Evolutionary conservation across 2,797 vertebrate species (phyloP), one percentile per base, ranked within the genome.

Genomic region (Paramormyrops hopkinsi): DNA sequence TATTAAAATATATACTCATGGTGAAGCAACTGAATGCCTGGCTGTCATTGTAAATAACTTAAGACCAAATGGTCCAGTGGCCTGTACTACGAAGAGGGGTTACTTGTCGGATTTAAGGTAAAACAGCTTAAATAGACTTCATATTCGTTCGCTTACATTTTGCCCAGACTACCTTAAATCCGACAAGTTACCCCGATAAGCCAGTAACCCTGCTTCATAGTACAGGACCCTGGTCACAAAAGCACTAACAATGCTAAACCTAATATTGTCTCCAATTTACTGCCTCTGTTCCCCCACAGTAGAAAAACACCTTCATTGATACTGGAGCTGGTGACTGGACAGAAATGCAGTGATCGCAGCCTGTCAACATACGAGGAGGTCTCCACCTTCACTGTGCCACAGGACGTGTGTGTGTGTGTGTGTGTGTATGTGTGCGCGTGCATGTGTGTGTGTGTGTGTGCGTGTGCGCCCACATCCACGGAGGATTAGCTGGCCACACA

Each of bases 401-500:
- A 76, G 33, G 37, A 79, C 37, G 14, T 44, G 73, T 25, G 76
- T 83, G 33, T 3, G 8, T 88, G 90, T 51, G 91, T 92, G 90
- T 83, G 90, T 85, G 33, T 93, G 44, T n/a, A n/a, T 2, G 46
- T 8, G 46, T 1, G 46, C 2, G 46, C 1, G 33, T 0, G 29
- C 1, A 29, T 29, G 29, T 29, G 29, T 29, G 87, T 65, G 90
- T 5, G 14, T 3, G 22, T 0, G 79, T 22, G 79, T 7, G 22
- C 14, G 46, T 82, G 90, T 44, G 91, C 91, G 90, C 84, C 90
- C 84, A 22, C 93, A 85, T 83, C 90, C 82, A 50, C 4, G 11
- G 46, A 51, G 82, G 82, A 48, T 84, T 84, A 87, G 17, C 51
- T 33, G 85, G 29, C 53, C 53, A 92, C 93, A 93, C 94, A 95